Conservation (phyloP, 2,888 invertebrate genomes). For the Cerastis rubricosa region DNA sequence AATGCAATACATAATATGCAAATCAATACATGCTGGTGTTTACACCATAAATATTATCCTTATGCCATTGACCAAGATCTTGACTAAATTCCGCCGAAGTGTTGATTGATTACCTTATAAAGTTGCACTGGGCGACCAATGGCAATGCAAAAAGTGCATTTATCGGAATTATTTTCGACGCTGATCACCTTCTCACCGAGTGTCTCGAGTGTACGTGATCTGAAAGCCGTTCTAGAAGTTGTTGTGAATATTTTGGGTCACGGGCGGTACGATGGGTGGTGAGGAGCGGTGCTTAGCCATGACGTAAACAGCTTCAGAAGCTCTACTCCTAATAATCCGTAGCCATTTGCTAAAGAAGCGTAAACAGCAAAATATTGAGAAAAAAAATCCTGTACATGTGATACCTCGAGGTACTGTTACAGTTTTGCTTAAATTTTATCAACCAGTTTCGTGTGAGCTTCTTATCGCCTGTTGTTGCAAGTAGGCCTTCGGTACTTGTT, state of each 20-base stretch:
- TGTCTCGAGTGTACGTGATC: slow-evolving; percentile 51
- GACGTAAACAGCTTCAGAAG: slow-evolving; percentile 41
- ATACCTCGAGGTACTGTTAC: neutral
- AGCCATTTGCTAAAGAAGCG: neutral
- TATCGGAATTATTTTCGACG: slow-evolving; percentile 30
- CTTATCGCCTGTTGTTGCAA: slow-evolving; percentile 60
- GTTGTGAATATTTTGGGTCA: slow-evolving; percentile 66
- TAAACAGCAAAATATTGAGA: neutral
- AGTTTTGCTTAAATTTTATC: slow-evolving; percentile 13
- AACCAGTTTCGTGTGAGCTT: slow-evolving; percentile 7
- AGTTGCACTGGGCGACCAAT: slow-evolving; percentile 40
- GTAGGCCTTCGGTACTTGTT: slow-evolving; percentile 58
- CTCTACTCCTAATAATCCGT: neutral
- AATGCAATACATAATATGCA: slow-evolving; percentile 1
- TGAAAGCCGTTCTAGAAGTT: slow-evolving; percentile 48
- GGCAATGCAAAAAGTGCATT: slow-evolving; percentile 48
- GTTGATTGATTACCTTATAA: slow-evolving; percentile 43
- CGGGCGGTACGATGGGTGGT: slow-evolving; percentile 50
- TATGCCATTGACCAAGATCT: slow-evolving; percentile 55
- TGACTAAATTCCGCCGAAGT: slow-evolving; percentile 40
- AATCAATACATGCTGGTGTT: neutral
- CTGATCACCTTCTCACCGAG: slow-evolving; percentile 53
- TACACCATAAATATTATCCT: slow-evolving; percentile 11
- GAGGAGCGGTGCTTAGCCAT: slow-evolving; percentile 44
- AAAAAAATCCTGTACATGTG: too few relatives aligned